Conservation (phyloP, 2,888 invertebrate species). For the Leucophora obtusa region DNA sequence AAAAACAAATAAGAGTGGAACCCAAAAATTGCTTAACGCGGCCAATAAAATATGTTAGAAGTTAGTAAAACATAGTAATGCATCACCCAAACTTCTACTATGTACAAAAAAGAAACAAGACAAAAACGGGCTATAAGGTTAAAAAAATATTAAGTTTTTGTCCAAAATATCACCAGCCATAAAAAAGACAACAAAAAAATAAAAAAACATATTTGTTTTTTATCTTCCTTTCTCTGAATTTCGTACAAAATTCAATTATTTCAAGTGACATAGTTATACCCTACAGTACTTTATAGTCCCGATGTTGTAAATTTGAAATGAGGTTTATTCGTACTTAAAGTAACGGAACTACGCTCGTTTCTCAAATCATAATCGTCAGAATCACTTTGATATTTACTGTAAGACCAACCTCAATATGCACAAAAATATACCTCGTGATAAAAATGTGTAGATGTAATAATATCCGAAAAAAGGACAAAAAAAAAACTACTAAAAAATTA, state of each 20-base stretch:
- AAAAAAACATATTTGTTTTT: slow-evolving; percentile 49
- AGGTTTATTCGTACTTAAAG: too few relatives aligned
- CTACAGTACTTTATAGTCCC: too few relatives aligned
- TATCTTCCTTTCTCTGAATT: slow-evolving; percentile 42
- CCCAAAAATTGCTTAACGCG: slow-evolving; percentile 47
- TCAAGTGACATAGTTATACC: slow-evolving; percentile 17
- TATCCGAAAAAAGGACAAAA: too few relatives aligned
- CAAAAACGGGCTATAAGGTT: neutral
- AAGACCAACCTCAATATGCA: too few relatives aligned
- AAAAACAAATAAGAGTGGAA: neutral
- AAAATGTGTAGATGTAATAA: too few relatives aligned
- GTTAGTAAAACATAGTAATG: slow-evolving; percentile 30
- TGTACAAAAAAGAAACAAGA: neutral
- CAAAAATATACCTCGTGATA: too few relatives aligned
- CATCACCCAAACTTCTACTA: neutral
- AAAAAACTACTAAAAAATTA: too few relatives aligned
- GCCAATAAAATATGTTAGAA: slow-evolving; percentile 52
- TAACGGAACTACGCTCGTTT: too few relatives aligned
- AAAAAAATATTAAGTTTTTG: slow-evolving; percentile 15
- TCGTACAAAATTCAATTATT: slow-evolving; percentile 49
- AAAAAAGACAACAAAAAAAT: slow-evolving; percentile 18
- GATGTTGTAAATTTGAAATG: too few relatives aligned
- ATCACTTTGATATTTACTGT: too few relatives aligned
- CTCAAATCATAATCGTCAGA: too few relatives aligned
- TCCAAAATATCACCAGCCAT: slow-evolving; percentile 40